phyloP scores from a whole-genome alignment of 1,140 invertebrate genomes.

The Sarcophaga peregrina region DNA sequence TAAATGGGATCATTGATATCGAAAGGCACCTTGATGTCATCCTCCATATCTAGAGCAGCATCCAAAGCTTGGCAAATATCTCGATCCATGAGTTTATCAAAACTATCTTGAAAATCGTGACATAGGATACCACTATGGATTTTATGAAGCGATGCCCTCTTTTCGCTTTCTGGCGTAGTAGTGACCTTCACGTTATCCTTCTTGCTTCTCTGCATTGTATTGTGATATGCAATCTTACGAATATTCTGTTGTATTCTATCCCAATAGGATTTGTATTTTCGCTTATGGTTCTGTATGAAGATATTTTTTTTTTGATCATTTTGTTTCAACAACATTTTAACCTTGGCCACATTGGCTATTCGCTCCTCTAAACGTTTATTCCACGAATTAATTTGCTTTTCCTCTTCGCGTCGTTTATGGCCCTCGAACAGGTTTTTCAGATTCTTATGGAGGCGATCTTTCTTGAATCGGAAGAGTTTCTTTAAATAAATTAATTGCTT shows the following conservation, averaged over 20 bases:
- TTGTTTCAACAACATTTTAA: slow-evolving; percentile 51
- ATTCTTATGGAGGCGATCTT: slow-evolving; percentile 58
- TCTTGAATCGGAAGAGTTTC: slow-evolving; percentile 62
- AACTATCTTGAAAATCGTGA: slow-evolving; percentile 53
- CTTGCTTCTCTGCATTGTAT: background rate
- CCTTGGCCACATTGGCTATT: slow-evolving; percentile 53
- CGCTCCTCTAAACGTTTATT: slow-evolving; percentile 56
- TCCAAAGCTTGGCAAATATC: slow-evolving; percentile 59
- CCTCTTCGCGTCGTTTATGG: slow-evolving; percentile 46
- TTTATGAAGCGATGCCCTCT: slow-evolving; percentile 12
- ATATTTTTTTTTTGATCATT: slow-evolving; percentile 49
- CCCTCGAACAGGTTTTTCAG: slow-evolving; percentile 52
- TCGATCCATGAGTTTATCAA: slow-evolving; percentile 57
- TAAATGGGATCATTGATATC: slow-evolving; percentile 59
- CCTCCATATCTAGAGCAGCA: slow-evolving; percentile 57
- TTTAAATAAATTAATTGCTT: slow-evolving; percentile 60
- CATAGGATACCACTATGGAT: slow-evolving; percentile 49
- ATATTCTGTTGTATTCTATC: slow-evolving; percentile 56
- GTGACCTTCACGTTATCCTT: background rate
- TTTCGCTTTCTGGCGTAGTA: slow-evolving; percentile 43
- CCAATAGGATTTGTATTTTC: slow-evolving; percentile 53
- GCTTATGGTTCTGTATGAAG: slow-evolving; percentile 55
- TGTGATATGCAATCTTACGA: slow-evolving; percentile 47
- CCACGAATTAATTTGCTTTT: slow-evolving; percentile 57
- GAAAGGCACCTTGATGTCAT: slow-evolving; percentile 50